Evolutionary conservation across 2,888 invertebrate species (phyloP), one percentile per base, ranked within the genome.

Genomic region (Biston betularia): DNA sequence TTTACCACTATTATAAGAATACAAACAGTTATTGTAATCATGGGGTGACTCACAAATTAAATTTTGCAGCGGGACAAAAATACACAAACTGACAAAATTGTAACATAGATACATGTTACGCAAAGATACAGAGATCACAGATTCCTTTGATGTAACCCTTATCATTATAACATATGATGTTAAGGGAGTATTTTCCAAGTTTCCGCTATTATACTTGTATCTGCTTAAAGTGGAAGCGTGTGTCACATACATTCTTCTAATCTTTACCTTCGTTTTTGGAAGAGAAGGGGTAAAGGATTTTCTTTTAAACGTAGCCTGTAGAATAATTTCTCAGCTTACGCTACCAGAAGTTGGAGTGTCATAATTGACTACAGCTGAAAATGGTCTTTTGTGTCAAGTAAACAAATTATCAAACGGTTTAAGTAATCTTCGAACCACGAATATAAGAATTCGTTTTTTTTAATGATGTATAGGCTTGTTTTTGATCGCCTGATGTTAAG

Each of bases 131-230:
- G 35, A 44, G 38, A 63, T 49, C 34, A 50, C 56, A 45, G 46
- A 12, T 49, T 56, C 35, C 63, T 63, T 63, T 63, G 63, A 63
- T 50, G 56, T 56, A 42, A 55, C 62, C 63, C 63, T 50, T 55
- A 42, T 62, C 62, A 54, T 33, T 11, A 50, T 46, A 33, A 45
- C 24, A 15, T 55, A 5, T 14, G 49, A 50, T 38, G 56, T 42
- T 48, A 14, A 44, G 44, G 56, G 56, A 44, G 50, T 40, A 44
- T 55, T 48, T 50, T 49, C 46, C 11, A 33, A 54, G 35, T 62
- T 58, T 49, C 54, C 54, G 12, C 33, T 54, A 33, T 24, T 12
- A 42, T 54, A 33, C n/a, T 14, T n/a, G 33, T 8, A 1, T 54
- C 24, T 24, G 24, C 38, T 12, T 12, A 42, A 54, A 24, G 33